A percentile compares a stretch with the other conserved stretches of the same genome.
These are phyloP conservation scores for Zosterops lateralis DNA, from an alignment of 2,113 vertebrate genomes.

Conservation along the genomic window DNA sequence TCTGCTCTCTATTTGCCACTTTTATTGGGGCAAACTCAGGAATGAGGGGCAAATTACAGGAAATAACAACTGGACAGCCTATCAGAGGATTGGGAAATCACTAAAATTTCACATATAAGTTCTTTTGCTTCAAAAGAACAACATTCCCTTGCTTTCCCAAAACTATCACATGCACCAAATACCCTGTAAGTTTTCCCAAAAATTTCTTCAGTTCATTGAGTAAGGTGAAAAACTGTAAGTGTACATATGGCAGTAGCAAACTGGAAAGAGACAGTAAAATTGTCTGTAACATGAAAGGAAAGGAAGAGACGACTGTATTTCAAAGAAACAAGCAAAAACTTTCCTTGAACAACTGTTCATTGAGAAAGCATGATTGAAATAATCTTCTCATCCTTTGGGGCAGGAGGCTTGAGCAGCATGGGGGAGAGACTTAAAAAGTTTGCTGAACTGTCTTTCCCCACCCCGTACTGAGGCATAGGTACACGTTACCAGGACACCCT, in stretches of 20 bases:
- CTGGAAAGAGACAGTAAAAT: background rate
- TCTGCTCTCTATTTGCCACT: background rate
- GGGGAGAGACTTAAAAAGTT: background rate
- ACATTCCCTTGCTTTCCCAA: background rate
- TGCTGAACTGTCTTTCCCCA: background rate
- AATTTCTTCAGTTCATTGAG: background rate
- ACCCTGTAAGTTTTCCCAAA: background rate
- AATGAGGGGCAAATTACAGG: background rate
- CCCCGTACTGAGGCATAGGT: background rate
- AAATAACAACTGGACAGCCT: background rate
- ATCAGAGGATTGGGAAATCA: background rate
- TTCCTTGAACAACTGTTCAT: background rate
- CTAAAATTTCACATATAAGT: background rate
- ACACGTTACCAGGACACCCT: background rate
- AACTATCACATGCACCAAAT: background rate
- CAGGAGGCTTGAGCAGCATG: accelerated
- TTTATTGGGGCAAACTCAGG: background rate
- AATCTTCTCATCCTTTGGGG: background rate
- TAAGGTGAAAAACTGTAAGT: background rate
- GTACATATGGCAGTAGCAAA: background rate
- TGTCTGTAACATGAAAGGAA: background rate
- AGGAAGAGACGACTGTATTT: background rate
- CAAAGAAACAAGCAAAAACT: background rate
- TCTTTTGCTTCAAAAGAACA: background rate
- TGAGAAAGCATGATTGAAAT: background rate